Base-by-base conservation (phyloP, 2,888 invertebrate species). In the Spodoptera exigua region DNA sequence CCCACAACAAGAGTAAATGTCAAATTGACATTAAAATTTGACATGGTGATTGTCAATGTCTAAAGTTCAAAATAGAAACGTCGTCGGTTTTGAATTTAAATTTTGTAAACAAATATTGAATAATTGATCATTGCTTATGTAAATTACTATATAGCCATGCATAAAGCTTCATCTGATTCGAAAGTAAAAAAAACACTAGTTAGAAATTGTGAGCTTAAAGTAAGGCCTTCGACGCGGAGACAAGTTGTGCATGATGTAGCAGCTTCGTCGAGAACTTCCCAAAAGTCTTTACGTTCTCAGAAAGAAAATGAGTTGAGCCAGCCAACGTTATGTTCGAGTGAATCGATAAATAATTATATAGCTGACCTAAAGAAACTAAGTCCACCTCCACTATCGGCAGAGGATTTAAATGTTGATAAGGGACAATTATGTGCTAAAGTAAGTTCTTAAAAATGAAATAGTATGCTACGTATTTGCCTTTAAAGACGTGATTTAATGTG, bases 171-270 rank as follows among this genome's bases (percentile, higher is more conserved):
- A n/a, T 65, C 74, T 10, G 92, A 93, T 66, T 78, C 86, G 0
- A 92, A 89, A 81, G 89, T 94, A 16, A 92, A 91, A 69, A 94
- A 93, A 81, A 89, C 90, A 2, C 79, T 93, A 1, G 74, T 93
- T 10, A 82, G 93, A 60, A 89, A 93, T 66, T 85, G 78, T 67
- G 92, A 92, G 70, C 77, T 84, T 14, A 89, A 83, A 81, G 52
- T 85, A 1, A 84, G 72, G 49, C 64, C 77, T 14, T 63, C 78
- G 27, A 59, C 74, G 11, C 81, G 64, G 11, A 83, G 82, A 43
- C 74, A 77, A 67, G 83, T 83, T 10, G 65, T 82, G 3, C 80
- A 81, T 14, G 88, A 91, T 57, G 81, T 81, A 10, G 84, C 82
- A 10, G 84, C 82, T 48, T 78, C 83, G 35, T 74, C 83, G 35